Conservation (phyloP, 2,113 vertebrate species). For the Morone saxatilis region DNA sequence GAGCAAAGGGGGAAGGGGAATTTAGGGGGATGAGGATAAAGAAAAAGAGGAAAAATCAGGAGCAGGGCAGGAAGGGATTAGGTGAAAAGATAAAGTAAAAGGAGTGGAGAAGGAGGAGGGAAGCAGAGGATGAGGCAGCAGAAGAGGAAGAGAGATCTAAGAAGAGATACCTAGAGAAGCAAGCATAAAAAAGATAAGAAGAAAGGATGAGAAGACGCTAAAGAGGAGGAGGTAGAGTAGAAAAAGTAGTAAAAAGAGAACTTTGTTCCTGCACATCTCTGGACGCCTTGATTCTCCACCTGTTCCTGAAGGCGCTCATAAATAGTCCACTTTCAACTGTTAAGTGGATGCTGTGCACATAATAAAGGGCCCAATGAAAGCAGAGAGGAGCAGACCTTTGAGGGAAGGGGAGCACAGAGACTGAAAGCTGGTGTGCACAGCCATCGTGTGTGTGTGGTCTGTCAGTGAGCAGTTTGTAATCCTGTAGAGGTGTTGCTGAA, state of each 20-base stretch:
- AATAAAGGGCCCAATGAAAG: slow-evolving; percentile 10
- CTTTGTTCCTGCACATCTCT: slow-evolving; percentile 9
- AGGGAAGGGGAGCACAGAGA: not conserved
- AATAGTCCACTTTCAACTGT: slow-evolving; percentile 34
- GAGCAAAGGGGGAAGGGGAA: slow-evolving; percentile 6
- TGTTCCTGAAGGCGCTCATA: slow-evolving; percentile 20
- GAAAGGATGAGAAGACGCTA: not conserved
- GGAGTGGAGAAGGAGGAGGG: slow-evolving; percentile 6
- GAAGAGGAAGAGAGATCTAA: not conserved
- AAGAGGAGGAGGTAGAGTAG: not conserved
- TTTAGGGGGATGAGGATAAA: slow-evolving; percentile 1
- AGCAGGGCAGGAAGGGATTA: slow-evolving; percentile 16
- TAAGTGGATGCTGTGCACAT: slow-evolving; percentile 13
- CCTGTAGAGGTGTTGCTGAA: not conserved
- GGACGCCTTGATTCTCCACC: slow-evolving; percentile 9
- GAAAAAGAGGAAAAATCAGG: not conserved
- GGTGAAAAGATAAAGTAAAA: not conserved
- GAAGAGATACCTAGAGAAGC: not conserved
- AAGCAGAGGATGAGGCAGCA: slow-evolving; percentile 2
- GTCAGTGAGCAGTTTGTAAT: slow-evolving; percentile 4
- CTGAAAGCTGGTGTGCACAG: not conserved
- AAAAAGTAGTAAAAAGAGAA: slow-evolving; percentile 21
- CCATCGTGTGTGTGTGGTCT: slow-evolving; percentile 10
- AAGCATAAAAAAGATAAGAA: not conserved
- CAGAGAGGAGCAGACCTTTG: not conserved